These are phyloP conservation scores for Vanessa atalanta DNA, from an alignment of 1,140 invertebrate genomes.

Conservation along the genomic window DNA sequence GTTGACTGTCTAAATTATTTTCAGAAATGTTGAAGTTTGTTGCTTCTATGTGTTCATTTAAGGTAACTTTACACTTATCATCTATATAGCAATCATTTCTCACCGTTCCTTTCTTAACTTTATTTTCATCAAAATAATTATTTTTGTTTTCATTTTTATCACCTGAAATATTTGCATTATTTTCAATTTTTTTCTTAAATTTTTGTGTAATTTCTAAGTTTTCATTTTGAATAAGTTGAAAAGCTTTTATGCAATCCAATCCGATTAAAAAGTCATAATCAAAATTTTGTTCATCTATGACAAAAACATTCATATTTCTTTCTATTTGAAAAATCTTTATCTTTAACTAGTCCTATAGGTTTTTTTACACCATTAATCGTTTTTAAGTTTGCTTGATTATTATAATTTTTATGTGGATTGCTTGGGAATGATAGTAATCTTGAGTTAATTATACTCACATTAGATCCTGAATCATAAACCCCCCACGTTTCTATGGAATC, in stretches of 20 bases:
- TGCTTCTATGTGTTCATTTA: conserved; percentile 49
- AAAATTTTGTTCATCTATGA: conserved; percentile 16
- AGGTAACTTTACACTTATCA: conserved; percentile 42
- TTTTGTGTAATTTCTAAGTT: conserved; percentile 15
- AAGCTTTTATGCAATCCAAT: conserved; percentile 8
- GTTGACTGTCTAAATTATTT: conserved; percentile 46
- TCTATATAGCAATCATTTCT: conserved; percentile 13
- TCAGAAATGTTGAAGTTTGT: conserved; percentile 45
- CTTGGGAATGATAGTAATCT: conserved; percentile 47
- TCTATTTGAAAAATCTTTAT: conserved; percentile 13
- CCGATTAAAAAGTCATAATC: conserved; percentile 19
- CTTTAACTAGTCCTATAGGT: conserved; percentile 40
- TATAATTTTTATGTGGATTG: conserved; percentile 29
- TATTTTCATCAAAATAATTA: conserved; percentile 22
- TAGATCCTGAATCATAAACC: conserved; percentile 55
- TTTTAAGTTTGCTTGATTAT: conserved; percentile 42
- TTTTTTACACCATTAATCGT: conserved; percentile 53
- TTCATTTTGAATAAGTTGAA: conserved; percentile 18
- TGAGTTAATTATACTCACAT: conserved; percentile 54
- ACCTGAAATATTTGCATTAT: conserved; percentile 25
- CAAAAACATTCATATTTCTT: conserved; percentile 13
- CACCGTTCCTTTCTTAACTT: conserved; percentile 3
- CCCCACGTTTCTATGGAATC: conserved; percentile 43
- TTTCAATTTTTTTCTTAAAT: conserved; percentile 18
- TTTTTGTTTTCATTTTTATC: conserved; percentile 27